Evolutionary conservation across 2,113 vertebrate species (phyloP).

Genomic region (Tachycineta bicolor): DNA sequence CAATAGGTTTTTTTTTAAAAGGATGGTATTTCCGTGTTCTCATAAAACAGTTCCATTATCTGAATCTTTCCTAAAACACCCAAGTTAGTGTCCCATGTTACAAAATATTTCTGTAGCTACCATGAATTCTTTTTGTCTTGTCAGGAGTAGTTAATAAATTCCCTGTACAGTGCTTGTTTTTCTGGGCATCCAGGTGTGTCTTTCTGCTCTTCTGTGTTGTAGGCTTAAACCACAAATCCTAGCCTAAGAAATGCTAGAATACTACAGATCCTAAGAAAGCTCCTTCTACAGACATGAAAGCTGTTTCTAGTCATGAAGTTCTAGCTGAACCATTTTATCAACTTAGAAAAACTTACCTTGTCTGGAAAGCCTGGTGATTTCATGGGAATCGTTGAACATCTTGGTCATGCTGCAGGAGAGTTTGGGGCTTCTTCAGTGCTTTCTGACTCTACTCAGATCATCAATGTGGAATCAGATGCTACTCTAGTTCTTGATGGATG

Average conservation of each 20-base stretch:
- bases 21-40: neutral
- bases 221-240: neutral
- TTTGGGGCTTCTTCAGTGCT: neutral
- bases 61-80: neutral
- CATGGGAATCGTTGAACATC: neutral
- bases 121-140: neutral
- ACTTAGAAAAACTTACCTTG: neutral
- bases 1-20: neutral
- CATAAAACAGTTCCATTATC: neutral
- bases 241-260: neutral
- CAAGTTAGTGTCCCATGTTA: neutral
- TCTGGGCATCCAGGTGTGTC: neutral
- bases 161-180: neutral
- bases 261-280: neutral
- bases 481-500: neutral
- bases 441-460: neutral
- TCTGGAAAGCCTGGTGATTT: neutral
- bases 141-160: neutral
- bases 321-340: neutral
- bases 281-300: neutral
- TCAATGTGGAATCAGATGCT: neutral
- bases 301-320: neutral
- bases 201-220: neutral
- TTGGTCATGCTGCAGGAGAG: neutral
- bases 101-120: neutral